A percentile compares a stretch with the other conserved stretches of the same genome.
Evolutionary conservation across 1,140 invertebrate genomes (phyloP).

Genomic region (Paraescarpia echinospica): DNA sequence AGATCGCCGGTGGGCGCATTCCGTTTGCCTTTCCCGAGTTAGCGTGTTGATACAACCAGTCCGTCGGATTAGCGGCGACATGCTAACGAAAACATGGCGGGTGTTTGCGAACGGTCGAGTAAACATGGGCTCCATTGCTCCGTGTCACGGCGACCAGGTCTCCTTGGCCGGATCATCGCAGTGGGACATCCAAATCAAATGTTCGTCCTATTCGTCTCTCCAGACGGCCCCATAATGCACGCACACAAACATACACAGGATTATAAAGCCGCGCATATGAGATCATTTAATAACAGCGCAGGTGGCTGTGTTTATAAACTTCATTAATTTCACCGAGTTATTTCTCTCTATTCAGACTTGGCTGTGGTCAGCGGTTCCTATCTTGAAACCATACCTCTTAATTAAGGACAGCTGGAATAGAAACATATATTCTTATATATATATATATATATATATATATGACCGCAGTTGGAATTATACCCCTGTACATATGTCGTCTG

Average conservation of each 20-base stretch:
- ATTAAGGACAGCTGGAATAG: neutral
- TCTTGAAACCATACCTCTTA: neutral
- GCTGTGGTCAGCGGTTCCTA: neutral
- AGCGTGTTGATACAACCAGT: neutral
- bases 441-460: neutral
- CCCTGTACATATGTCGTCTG: neutral
- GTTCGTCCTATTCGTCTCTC: neutral
- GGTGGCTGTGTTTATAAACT: neutral
- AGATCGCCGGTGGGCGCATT: neutral
- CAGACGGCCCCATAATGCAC: neutral
- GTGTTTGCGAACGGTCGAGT: neutral
- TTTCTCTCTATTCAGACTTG: neutral
- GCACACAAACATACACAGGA: neutral
- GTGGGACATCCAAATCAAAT: neutral
- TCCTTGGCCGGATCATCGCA: neutral
- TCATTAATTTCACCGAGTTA: neutral
- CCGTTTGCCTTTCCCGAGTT: neutral
- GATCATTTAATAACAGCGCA: neutral
- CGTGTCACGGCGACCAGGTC: neutral
- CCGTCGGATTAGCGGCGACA: neutral
- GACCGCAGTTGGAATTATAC: neutral
- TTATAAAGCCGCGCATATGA: neutral
- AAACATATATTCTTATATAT: neutral
- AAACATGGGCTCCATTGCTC: neutral
- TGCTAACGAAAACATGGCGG: neutral